Conservation (phyloP, 2,797 vertebrate species). For the Premnoplex brunnescens region DNA sequence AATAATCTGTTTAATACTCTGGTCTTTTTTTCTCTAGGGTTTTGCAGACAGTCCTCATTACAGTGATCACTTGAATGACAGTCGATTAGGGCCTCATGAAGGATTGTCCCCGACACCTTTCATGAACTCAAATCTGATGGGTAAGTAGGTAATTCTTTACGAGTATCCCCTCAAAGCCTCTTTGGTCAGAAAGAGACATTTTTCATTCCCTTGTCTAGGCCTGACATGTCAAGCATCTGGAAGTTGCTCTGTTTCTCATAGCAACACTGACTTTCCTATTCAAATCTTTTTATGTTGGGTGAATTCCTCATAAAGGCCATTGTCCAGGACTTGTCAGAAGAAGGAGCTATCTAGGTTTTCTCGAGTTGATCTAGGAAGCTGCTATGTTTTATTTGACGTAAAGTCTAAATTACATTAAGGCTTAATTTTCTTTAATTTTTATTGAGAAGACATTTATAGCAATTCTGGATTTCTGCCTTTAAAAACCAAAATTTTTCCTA, state of each 20-base stretch:
- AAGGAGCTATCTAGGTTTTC: not conserved
- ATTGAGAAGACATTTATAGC: not conserved
- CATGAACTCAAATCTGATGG: conserved; percentile 96
- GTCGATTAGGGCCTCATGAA: conserved; percentile 97
- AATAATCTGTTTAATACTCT: conserved; percentile 90
- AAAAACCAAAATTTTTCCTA: fast-evolving
- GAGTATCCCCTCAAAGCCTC: conserved; percentile 75
- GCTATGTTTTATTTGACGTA: not conserved
- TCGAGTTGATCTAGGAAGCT: not conserved
- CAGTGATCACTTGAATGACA: conserved; percentile 97
- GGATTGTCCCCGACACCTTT: conserved; percentile 99
- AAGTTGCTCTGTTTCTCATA: conserved; percentile 68
- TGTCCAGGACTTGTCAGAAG: not conserved
- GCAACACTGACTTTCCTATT: conserved; percentile 26
- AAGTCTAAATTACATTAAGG: not conserved
- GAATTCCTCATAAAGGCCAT: not conserved
- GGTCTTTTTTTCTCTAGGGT: conserved; percentile 89
- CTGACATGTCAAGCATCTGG: conserved; percentile 73
- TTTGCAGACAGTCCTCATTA: conserved; percentile 98
- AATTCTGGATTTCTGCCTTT: not conserved
- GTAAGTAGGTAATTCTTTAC: conserved; percentile 91
- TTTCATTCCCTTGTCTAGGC: conserved; percentile 63
- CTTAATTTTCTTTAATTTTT: not conserved
- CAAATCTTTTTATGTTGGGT: not conserved
- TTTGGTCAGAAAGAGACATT: conserved; percentile 75